Evolutionary conservation across 2,113 vertebrate genomes (phyloP).

Genomic region (Protomyctophum bolini): DNA sequence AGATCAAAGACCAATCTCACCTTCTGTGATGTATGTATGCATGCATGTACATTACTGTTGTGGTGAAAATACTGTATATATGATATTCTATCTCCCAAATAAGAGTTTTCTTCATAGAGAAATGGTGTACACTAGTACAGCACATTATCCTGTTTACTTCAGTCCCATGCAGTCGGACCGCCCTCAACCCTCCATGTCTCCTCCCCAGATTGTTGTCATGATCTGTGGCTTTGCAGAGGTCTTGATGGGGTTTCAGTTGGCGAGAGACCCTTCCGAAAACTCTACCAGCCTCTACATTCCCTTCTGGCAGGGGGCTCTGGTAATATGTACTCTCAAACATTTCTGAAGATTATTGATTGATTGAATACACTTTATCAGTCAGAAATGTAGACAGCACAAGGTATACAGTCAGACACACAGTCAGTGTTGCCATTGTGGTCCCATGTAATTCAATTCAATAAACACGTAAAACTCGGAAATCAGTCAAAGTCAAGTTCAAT

Average conservation of each 20-base stretch:
- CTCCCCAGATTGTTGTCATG: constrained; percentile 55
- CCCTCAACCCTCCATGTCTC: neutral
- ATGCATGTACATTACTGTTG: neutral
- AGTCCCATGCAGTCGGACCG: neutral
- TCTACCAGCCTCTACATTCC: constrained; percentile 26
- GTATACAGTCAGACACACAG: too few species aligned
- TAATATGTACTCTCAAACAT: constrained; percentile 13
- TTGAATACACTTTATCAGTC: too few species aligned
- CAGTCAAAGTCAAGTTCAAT: too few species aligned
- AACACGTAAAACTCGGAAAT: too few species aligned
- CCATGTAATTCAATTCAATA: too few species aligned
- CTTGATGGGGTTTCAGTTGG: constrained; percentile 52
- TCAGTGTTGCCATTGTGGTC: too few species aligned
- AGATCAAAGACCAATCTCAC: neutral
- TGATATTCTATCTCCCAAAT: too few species aligned
- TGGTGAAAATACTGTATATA: too few species aligned
- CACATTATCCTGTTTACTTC: neutral
- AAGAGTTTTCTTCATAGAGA: too few species aligned
- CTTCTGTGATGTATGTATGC: neutral
- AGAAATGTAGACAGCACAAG: too few species aligned
- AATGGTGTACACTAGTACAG: too few species aligned
- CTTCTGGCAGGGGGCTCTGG: constrained; percentile 67
- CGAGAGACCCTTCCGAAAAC: accelerated
- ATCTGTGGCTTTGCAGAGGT: constrained; percentile 64
- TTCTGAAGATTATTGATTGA: neutral